Evolutionary conservation across 1,140 invertebrate species (phyloP).

Genomic region (Euura lappo): DNA sequence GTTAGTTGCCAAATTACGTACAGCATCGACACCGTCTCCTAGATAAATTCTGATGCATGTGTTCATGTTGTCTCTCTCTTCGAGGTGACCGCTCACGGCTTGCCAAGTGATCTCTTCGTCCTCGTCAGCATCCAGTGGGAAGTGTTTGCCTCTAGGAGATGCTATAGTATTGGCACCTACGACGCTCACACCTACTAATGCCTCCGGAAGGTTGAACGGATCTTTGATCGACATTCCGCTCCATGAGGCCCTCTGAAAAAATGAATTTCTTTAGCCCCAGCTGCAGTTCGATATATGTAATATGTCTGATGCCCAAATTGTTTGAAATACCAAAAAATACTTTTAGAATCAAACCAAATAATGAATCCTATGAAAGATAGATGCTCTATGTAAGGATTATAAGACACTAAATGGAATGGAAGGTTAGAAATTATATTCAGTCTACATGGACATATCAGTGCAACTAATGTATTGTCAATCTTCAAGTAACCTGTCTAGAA

Average conservation of each 20-base stretch:
- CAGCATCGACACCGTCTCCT: conserved; percentile 68
- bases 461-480: no score
- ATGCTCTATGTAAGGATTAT: background rate
- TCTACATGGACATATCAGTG: no score
- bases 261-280: conserved; percentile 14
- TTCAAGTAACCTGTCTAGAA: no score
- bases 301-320: no score
- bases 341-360: no score
- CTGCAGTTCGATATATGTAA: no score
- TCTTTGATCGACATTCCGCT: conserved; percentile 71
- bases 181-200: conserved; percentile 75
- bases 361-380: background rate
- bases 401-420: no score
- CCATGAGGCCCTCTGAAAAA: conserved; percentile 71
- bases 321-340: no score
- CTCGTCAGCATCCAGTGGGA: conserved; percentile 68
- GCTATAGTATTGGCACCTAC: conserved; percentile 69
- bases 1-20: conserved; percentile 45
- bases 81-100: conserved; percentile 63
- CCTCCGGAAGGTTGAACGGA: conserved; percentile 80
- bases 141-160: conserved; percentile 61
- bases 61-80: conserved; percentile 64
- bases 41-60: conserved; percentile 70
- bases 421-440: no score
- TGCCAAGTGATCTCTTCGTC: conserved; percentile 70